Evolutionary conservation across 2,888 invertebrate genomes (phyloP).

Genomic region (Suillia variegata): DNA sequence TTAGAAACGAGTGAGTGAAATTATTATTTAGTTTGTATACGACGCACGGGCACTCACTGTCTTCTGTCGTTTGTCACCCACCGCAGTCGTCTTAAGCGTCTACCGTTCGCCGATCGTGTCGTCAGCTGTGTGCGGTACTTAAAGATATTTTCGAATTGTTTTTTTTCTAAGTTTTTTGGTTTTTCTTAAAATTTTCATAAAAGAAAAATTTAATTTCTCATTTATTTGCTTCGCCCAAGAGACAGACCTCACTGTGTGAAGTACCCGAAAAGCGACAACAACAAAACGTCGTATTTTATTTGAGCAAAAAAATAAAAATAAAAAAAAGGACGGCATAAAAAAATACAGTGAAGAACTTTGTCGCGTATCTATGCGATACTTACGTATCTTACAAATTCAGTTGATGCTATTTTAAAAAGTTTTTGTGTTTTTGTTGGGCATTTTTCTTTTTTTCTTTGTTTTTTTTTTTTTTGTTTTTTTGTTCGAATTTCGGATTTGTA

Average conservation of each 20-base stretch:
- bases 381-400: slow-evolving; percentile 9
- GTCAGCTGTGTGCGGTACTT: too few relatives aligned
- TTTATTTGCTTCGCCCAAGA: neutral
- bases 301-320: neutral
- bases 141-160: too few relatives aligned
- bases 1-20: too few relatives aligned
- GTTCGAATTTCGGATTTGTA: slow-evolving; percentile 9
- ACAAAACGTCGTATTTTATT: neutral
- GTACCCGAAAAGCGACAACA: neutral
- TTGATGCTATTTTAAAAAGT: slow-evolving; percentile 19
- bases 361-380: neutral
- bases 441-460: neutral
- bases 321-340: too few relatives aligned
- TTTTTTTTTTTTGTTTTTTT: slow-evolving; percentile 1
- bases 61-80: too few relatives aligned
- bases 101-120: too few relatives aligned
- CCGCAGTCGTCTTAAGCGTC: too few relatives aligned
- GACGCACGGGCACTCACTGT: too few relatives aligned
- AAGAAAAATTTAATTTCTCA: neutral
- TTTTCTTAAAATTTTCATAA: too few relatives aligned
- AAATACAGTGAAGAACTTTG: neutral
- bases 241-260: neutral
- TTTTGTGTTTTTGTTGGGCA: neutral
- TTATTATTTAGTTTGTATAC: too few relatives aligned
- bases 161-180: neutral